Evolutionary conservation across 2,113 vertebrate species (phyloP), one percentile per base, ranked within the genome.

Genomic region (Gnathonemus longibarbis): DNA sequence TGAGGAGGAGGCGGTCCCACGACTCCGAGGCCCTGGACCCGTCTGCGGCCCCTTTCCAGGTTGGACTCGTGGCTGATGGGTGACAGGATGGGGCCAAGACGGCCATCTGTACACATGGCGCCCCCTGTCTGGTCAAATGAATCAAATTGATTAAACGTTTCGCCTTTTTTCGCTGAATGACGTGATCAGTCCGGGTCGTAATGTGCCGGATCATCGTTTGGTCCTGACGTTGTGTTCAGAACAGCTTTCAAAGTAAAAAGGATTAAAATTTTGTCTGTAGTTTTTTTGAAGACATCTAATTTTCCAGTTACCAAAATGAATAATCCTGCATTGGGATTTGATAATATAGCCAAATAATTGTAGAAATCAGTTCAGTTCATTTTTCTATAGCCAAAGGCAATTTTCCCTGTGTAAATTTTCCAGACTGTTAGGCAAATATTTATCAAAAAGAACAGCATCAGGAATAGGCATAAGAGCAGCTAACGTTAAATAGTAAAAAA

Each of bases 121-220:
- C 13, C 74, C 35, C 35, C 74, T 42, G 35, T 42, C 17, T 8
- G 35, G 15, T 80, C 15, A 42, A 35, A 35, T 80, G 35, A 80
- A 80, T 80, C 74, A 80, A 80, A 80, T 80, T 80, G 74, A 35
- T 80, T 80, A 80, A 80, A 80, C 39, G 74, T 80, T 80, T 42
- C 5, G 13, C 70, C 31, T 39, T 35, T 77, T 77, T 77, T 77
- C 31, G 74, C 74, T 80, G 35, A 42, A 80, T 80, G 74, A 80
- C 35, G 11, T 80, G 74, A 42, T 19, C 35, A 80, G 74, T 80
- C 74, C 13, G 5, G 74, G 35, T 19, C 74, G 31, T 39, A 1
- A 19, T 39, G 70, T 77, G 70, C 15, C 5, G 13, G 62, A 66
- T 77, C 35, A 39, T 39, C 31, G 3, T 77, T 77, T 77, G 10